Evolutionary conservation across 2,113 vertebrate genomes (phyloP).

Genomic region (Pluvianellus socialis): DNA sequence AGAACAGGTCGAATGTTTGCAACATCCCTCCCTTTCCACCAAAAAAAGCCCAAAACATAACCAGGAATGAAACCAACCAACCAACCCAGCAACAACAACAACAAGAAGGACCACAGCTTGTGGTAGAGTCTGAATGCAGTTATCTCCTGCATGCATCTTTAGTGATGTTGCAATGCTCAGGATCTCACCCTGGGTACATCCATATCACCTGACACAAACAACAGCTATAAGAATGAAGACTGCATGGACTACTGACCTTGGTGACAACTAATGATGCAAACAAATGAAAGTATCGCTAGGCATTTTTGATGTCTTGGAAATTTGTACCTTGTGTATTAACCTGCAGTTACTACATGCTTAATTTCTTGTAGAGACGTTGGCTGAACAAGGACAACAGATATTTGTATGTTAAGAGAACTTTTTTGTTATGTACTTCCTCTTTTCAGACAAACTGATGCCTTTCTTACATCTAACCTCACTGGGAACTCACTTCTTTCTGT

Average conservation of each 20-base stretch:
- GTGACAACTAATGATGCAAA: not conserved
- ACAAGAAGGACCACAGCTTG: not conserved
- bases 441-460: no score
- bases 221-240: not conserved
- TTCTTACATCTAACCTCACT: no score
- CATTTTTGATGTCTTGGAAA: not conserved
- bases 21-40: fast-evolving
- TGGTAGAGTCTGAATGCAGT: not conserved
- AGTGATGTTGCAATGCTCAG: no score
- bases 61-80: not conserved
- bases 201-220: not conserved
- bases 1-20: not conserved
- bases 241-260: not conserved
- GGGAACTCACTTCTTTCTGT: no score
- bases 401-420: no score
- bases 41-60: not conserved
- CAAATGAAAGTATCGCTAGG: not conserved
- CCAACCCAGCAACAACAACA: not conserved
- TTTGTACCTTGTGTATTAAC: no score
- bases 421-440: no score
- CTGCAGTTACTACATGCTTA: no score
- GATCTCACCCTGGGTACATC: not conserved
- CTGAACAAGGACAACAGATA: no score
- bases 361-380: no score
- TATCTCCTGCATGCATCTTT: not conserved